Percentiles rank a stretch among this genome's conserved stretches.
Conservation (phyloP, 1,140 invertebrate genomes). For the Lepidotrigona ventralis region DNA sequence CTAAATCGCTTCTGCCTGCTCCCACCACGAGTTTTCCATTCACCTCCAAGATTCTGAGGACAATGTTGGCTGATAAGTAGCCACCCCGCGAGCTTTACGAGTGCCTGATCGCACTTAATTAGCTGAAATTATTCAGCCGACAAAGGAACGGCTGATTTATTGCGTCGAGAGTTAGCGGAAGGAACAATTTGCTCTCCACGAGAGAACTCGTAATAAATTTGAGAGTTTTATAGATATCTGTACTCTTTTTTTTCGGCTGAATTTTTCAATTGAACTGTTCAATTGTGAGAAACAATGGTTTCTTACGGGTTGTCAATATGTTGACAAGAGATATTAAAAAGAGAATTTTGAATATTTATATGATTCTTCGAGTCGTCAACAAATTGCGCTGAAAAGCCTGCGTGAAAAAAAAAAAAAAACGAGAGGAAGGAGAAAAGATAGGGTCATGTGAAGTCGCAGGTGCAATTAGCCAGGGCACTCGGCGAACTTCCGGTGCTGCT, state of each 20-base stretch:
- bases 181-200: not conserved
- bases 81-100: not conserved
- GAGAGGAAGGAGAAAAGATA: conserved; percentile 9
- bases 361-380: not conserved
- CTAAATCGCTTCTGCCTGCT: conserved; percentile 85
- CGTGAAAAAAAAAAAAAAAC: conserved; percentile 1
- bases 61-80: conserved; percentile 27
- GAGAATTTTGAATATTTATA: not conserved
- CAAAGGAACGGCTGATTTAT: not conserved
- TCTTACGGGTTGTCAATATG: no score
- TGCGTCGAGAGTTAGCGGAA: not conserved
- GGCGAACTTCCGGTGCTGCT: conserved; percentile 77
- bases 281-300: not conserved
- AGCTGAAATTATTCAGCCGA: not conserved
- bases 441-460: conserved; percentile 71
- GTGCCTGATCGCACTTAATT: not conserved
- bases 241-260: no score
- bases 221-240: no score
- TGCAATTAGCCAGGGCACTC: conserved; percentile 77
- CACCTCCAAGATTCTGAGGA: conserved; percentile 88
- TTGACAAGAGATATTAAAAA: not conserved
- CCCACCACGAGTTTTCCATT: conserved; percentile 89
- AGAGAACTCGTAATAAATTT: not conserved
- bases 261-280: no score
- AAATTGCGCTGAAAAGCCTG: conserved; percentile 7